phyloP scores from a whole-genome alignment of 1,140 invertebrate genomes.

The Catajapyx aquilonaris region DNA sequence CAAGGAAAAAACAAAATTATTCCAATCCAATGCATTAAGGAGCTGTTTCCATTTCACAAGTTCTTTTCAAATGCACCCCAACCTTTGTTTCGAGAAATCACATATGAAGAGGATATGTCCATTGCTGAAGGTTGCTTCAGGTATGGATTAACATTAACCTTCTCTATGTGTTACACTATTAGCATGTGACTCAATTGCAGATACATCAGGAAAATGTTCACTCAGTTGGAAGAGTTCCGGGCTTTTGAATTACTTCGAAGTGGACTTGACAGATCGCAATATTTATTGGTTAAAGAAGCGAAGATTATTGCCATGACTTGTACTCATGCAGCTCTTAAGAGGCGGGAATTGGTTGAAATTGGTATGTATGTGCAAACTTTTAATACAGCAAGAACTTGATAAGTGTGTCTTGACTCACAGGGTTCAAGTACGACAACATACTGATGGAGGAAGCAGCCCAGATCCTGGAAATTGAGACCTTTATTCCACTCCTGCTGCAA shows the following conservation, averaged over 20 bases:
- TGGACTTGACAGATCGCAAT: slow-evolving; percentile 85
- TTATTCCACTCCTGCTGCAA: slow-evolving; percentile 91
- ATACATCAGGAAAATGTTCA: slow-evolving; percentile 90
- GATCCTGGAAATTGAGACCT: slow-evolving; percentile 98
- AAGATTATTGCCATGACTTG: slow-evolving; percentile 99
- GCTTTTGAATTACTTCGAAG: slow-evolving; percentile 92
- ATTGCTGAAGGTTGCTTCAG: slow-evolving; percentile 84
- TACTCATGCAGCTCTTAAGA: slow-evolving; percentile 93
- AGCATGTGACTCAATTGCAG: slow-evolving; percentile 23
- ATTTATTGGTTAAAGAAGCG: slow-evolving; percentile 93
- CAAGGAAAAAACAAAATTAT: slow-evolving; percentile 9
- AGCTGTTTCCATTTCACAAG: slow-evolving; percentile 78
- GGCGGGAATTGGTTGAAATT: slow-evolving; percentile 86
- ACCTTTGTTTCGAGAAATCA: slow-evolving; percentile 64
- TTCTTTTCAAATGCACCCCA: slow-evolving; percentile 86
- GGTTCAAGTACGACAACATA: slow-evolving; percentile 96
- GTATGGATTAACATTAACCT: slow-evolving; percentile 16
- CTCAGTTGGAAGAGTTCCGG: slow-evolving; percentile 90
- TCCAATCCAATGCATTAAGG: slow-evolving; percentile 22
- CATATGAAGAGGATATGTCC: slow-evolving; percentile 69
- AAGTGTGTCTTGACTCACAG: too few species aligned
- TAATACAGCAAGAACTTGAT: too few species aligned
- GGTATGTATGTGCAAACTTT: slow-evolving; percentile 22
- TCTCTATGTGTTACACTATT: too few species aligned
- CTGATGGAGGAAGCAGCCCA: slow-evolving; percentile 99